These are phyloP conservation scores for Dolichomitus sp. DNA, from an alignment of 2,888 invertebrate species.

Conservation along the genomic window DNA sequence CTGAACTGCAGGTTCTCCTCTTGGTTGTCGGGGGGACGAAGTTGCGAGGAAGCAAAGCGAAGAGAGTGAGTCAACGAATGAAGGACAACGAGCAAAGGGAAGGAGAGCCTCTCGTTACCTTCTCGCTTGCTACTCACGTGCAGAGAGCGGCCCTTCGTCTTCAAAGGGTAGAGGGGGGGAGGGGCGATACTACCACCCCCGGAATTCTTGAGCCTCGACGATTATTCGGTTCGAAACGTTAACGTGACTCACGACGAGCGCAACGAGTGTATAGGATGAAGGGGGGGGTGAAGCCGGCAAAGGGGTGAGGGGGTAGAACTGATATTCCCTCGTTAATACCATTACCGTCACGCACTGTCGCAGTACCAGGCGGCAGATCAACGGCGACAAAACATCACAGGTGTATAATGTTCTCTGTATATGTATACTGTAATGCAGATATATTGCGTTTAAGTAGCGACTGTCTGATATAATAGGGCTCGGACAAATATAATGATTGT, in stretches of 20 bases:
- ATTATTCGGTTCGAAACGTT: slow-evolving; percentile 63
- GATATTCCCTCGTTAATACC: slow-evolving; percentile 66
- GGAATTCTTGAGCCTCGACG: slow-evolving; percentile 43
- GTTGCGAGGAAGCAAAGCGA: slow-evolving; percentile 22
- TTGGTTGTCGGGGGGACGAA: slow-evolving; percentile 25
- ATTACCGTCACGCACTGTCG: slow-evolving; percentile 67
- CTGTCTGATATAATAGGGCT: not conserved
- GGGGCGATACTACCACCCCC: not conserved
- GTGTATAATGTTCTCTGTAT: slow-evolving; percentile 20
- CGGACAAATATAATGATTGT: not conserved
- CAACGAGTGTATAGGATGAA: slow-evolving; percentile 19
- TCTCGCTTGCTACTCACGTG: slow-evolving; percentile 1
- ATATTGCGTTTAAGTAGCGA: not conserved
- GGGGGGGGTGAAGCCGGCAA: too few species aligned
- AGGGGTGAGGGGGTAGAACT: slow-evolving; percentile 25
- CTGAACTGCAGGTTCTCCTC: slow-evolving; percentile 10
- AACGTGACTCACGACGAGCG: slow-evolving; percentile 56
- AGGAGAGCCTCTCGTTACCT: slow-evolving; percentile 44
- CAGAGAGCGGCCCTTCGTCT: not conserved
- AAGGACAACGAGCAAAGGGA: slow-evolving; percentile 2
- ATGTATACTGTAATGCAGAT: not conserved
- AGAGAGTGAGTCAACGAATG: slow-evolving; percentile 12
- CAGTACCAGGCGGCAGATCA: slow-evolving; percentile 34
- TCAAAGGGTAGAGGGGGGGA: not conserved
- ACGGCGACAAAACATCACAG: slow-evolving; percentile 28